phyloP scores from a whole-genome alignment of 1,140 invertebrate genomes.

The Lerema accius region DNA sequence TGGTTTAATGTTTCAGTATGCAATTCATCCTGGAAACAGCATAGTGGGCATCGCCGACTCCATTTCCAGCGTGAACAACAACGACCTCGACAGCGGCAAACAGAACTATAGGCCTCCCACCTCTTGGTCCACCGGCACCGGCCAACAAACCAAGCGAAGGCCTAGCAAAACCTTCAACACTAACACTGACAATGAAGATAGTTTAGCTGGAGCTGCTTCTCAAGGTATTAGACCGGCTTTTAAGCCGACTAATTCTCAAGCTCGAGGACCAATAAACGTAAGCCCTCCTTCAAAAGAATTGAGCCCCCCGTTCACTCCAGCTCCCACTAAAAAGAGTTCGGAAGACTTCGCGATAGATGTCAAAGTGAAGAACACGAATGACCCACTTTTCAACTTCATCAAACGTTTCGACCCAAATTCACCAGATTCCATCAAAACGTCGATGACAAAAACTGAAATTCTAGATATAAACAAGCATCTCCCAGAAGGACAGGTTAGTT shows the following conservation, averaged over 20 bases:
- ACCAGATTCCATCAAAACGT: slow-evolving; percentile 61
- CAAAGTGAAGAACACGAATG: slow-evolving; percentile 42
- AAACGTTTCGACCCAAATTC: slow-evolving; percentile 77
- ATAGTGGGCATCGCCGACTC: slow-evolving; percentile 68
- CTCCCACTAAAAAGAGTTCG: slow-evolving; percentile 42
- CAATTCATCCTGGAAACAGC: slow-evolving; percentile 67
- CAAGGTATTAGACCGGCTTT: slow-evolving; percentile 19
- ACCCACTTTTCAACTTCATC: slow-evolving; percentile 72
- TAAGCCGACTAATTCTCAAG: slow-evolving; percentile 26
- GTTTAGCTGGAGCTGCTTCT: slow-evolving; percentile 10
- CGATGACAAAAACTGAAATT: slow-evolving; percentile 70
- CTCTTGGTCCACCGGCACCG: slow-evolving; percentile 55
- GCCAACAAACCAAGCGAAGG: slow-evolving; percentile 14
- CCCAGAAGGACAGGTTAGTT: slow-evolving; percentile 63
- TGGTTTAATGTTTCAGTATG: slow-evolving; percentile 66
- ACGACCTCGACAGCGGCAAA: slow-evolving; percentile 65
- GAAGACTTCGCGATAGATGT: slow-evolving; percentile 49
- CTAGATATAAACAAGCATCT: slow-evolving; percentile 66
- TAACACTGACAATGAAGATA: slow-evolving; percentile 38
- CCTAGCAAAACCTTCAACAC: slow-evolving; percentile 26
- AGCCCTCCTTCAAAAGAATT: slow-evolving; percentile 48
- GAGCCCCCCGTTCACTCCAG: slow-evolving; percentile 47
- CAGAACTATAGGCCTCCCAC: slow-evolving; percentile 59
- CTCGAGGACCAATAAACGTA: slow-evolving; percentile 33
- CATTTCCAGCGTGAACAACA: slow-evolving; percentile 52